Evolutionary conservation across 2,888 invertebrate species (phyloP), one percentile per base, ranked within the genome.

Genomic region (Rotaria magnacalcarata): DNA sequence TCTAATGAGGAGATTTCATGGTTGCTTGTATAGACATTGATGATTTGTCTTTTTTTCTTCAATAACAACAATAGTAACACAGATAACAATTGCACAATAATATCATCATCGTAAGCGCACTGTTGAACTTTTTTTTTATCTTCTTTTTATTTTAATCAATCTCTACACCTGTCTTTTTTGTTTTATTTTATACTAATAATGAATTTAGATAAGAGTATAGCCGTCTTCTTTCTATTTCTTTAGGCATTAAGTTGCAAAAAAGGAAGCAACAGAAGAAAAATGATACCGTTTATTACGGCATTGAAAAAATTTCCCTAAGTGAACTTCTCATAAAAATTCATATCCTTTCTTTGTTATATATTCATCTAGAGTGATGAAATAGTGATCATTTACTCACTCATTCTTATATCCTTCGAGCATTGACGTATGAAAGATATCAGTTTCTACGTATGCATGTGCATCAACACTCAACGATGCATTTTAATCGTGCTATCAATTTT

Each of bases 401-500:
- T 67, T 67, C 5, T 19, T 41, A 6, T 67, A 27, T 19, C 34
- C 67, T 67, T 52, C 34, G 67, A 67, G 67, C 19, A 67, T 67
- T 67, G 67, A 27, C 19, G 34, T 67, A 27, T 27, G 34, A 34
- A 14, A 11, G 67, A 67, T 67, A 67, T 67, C 67, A 67, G 67
- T 67, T 67, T 19, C 24, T 4, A 14, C 16, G 0, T 6, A 67
- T 67, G 21, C 21, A 16, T 67, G 34, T 67, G 67, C 16, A 67
- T 67, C 67, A 34, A 67, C 67, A 67, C 67, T 67, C 34, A 67
- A 34, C 67, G 67, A 34, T 67, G 67, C 67, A 67, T 67, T 34
- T 67, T 67, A 67, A 67, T 67, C 67, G 34, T 67, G 5, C 67
- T 67, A 67, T 67, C 67, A 67, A 7, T 27, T 67, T 34, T 67